Conservation (phyloP, 1,140 invertebrate genomes). For the Octopus sinensis region DNA sequence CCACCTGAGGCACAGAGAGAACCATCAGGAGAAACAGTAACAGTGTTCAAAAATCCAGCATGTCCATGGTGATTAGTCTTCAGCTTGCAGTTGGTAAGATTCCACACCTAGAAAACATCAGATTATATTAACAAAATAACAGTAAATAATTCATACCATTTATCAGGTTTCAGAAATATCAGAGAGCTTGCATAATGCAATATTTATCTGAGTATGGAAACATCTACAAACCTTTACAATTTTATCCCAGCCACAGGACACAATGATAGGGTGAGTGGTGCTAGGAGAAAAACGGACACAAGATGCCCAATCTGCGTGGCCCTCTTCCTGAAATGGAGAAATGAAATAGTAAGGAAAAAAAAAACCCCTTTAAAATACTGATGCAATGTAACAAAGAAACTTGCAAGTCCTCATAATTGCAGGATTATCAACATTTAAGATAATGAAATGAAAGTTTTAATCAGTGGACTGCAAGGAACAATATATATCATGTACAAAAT, state of each 20-base stretch:
- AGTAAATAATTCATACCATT: neutral
- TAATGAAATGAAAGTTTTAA: neutral
- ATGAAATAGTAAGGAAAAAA: neutral
- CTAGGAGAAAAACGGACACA: constrained; percentile 98
- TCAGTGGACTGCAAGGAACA: neutral
- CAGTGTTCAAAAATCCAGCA: constrained; percentile 94
- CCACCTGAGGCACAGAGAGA: constrained; percentile 98
- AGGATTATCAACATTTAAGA: neutral
- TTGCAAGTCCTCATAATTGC: constrained; percentile 2
- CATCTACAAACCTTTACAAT: constrained; percentile 78
- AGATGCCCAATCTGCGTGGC: constrained; percentile 97
- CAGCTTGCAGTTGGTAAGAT: constrained; percentile 95
- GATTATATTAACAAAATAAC: constrained; percentile 13
- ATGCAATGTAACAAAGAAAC: too few species aligned
- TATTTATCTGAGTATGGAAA: neutral
- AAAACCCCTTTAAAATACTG: neutral
- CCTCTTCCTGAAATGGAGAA: constrained; percentile 77
- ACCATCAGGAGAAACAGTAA: constrained; percentile 98
- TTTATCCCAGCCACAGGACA: constrained; percentile 97
- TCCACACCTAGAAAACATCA: constrained; percentile 80
- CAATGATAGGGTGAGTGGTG: constrained; percentile 96
- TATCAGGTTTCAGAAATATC: neutral
- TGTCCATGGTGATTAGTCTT: constrained; percentile 99
- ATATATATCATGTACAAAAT: neutral
- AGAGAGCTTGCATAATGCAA: neutral